Evolutionary conservation across 2,888 invertebrate genomes (phyloP).

Genomic region (Tetramorium bicarinatum): DNA sequence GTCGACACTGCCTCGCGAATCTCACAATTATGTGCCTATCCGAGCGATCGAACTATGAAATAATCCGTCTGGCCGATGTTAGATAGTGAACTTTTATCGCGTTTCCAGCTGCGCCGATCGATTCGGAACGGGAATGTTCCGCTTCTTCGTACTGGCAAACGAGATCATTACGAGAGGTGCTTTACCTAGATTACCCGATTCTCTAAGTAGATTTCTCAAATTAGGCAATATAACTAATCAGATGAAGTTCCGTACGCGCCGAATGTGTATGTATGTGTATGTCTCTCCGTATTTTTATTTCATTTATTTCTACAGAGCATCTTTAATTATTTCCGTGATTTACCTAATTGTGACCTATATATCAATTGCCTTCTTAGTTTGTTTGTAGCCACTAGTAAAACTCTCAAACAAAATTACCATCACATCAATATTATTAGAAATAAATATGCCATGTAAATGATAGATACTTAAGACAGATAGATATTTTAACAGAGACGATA

Average conservation of each 20-base stretch:
- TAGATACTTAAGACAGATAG: too few species aligned
- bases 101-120: slow-evolving; percentile 54
- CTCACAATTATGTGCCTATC: slow-evolving; percentile 39
- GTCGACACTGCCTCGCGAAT: neutral
- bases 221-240: slow-evolving; percentile 48
- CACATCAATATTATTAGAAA: neutral
- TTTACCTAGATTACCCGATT: slow-evolving; percentile 49
- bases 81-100: slow-evolving; percentile 51
- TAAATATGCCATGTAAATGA: neutral
- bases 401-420: neutral
- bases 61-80: slow-evolving; percentile 53
- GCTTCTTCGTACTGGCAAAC: slow-evolving; percentile 51
- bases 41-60: slow-evolving; percentile 45
- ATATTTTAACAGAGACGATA: neutral
- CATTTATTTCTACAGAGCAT: neutral
- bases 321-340: slow-evolving; percentile 16
- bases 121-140: slow-evolving; percentile 47
- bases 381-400: neutral
- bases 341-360: neutral
- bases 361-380: neutral
- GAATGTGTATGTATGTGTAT: neutral
- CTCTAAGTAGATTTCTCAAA: slow-evolving; percentile 52
- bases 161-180: slow-evolving; percentile 53
- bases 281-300: neutral
- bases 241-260: slow-evolving; percentile 3